Base-by-base conservation (phyloP, 2,888 invertebrate genomes). In the Drosophila pullipes region DNA sequence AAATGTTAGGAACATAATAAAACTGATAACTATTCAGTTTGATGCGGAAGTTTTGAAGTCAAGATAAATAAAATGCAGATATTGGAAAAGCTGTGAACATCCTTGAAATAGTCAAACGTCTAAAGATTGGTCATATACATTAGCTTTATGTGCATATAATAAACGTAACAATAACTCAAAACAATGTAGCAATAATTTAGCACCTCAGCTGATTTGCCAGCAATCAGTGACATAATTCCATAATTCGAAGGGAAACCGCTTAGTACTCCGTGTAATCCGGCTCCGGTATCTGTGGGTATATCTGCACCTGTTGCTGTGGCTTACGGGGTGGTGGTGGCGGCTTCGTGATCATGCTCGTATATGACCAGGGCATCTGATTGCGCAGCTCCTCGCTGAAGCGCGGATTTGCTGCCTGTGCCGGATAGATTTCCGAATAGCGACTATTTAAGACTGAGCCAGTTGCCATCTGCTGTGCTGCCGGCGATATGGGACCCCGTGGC, bases 341-440 rank as follows among this genome's bases (percentile, higher is more conserved):
- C 54, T 90, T 86, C 10, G 83, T 81, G 57, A 87, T 78, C 79
- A 91, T 83, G 76, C 86, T 91, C 2, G 93, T 93, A 47, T 95
- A 95, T 9, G 95, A 94, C 95, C 95, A 95, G 18, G 95, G 95
- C 83, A 95, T 91, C 90, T 95, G 95, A 31, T 94, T 94, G 74
- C 95, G 94, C 57, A 95, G 92, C 81, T 95, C 95, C 28, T 94
- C 94, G 35, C 91, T 92, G 22, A 93, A 83, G 2, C 90, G 91
- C 7, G 85, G 83, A 70, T 82, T 87, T 25, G 74, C 76, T 0
- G 73, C 89, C 49, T 69, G 82, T n/a, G 78, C 72, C 10, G 88
- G 83, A 55, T 85, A 77, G 1, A 85, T 85, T 11, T 91, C 91
- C 39, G 92, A 91, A 66, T 93, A 93, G 37, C 92, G 92, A 76